phyloP scores from a whole-genome alignment of 2,888 invertebrate genomes.

The Andrena hattorfiana region DNA sequence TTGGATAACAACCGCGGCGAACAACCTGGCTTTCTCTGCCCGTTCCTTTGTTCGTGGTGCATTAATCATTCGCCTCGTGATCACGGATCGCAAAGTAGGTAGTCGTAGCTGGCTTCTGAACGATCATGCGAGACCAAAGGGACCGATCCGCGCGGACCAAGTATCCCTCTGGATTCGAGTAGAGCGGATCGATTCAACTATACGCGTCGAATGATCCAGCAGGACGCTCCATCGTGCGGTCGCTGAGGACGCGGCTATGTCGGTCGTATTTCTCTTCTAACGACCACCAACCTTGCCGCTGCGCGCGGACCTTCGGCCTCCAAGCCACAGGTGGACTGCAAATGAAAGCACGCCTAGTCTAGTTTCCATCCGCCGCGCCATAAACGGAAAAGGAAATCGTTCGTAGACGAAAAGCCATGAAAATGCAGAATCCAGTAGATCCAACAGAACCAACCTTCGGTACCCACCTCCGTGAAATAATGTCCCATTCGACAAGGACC shows the following conservation, averaged over 20 bases:
- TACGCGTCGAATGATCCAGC: neutral
- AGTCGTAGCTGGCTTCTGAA: slow-evolving; percentile 49
- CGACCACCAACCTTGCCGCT: slow-evolving; percentile 30
- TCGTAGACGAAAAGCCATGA: neutral
- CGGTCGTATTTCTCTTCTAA: slow-evolving; percentile 59
- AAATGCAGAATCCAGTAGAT: neutral
- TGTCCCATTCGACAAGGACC: slow-evolving; percentile 4
- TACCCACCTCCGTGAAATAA: neutral
- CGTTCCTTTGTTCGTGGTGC: slow-evolving; percentile 71
- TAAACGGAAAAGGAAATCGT: slow-evolving; percentile 29
- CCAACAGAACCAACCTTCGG: neutral
- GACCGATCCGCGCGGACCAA: slow-evolving; percentile 11
- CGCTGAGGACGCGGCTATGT: slow-evolving; percentile 5
- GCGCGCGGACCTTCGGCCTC: slow-evolving; percentile 45
- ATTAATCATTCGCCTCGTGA: slow-evolving; percentile 73
- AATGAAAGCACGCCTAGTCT: slow-evolving; percentile 59
- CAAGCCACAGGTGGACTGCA: slow-evolving; percentile 64
- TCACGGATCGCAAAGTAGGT: slow-evolving; percentile 43
- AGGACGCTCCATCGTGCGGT: slow-evolving; percentile 2
- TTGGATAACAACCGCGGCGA: slow-evolving; percentile 52
- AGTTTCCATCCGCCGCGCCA: slow-evolving; percentile 32
- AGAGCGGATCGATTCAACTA: slow-evolving; percentile 7
- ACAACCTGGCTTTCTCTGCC: slow-evolving; percentile 69
- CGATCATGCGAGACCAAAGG: slow-evolving; percentile 41
- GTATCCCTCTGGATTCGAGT: slow-evolving; percentile 17